A percentile compares a stretch with the other conserved stretches of the same genome.
Conservation (phyloP, 2,113 vertebrate genomes). For the Urocynchramus pylzowi region DNA sequence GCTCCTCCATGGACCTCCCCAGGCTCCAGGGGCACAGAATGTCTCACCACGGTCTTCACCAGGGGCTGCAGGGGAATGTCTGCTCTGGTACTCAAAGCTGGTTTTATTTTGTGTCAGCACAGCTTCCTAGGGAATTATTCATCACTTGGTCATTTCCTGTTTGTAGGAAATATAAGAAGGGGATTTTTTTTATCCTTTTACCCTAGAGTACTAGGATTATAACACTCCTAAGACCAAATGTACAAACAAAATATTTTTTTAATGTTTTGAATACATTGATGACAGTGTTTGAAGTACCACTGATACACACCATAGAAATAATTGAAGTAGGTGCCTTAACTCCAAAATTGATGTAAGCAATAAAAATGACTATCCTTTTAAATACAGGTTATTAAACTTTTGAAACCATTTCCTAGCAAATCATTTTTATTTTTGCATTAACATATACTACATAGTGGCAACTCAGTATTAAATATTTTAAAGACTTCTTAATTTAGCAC, state of each 20-base stretch:
- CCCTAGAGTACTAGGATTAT: neutral
- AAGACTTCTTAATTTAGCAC: conserved; percentile 41
- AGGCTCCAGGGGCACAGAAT: neutral
- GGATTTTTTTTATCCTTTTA: neutral
- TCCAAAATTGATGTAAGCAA: conserved; percentile 54
- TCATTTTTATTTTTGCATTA: conserved; percentile 69
- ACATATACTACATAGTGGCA: conserved; percentile 33
- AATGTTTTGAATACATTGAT: neutral
- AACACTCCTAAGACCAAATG: neutral
- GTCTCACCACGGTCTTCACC: neutral
- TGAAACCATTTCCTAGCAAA: conserved; percentile 61
- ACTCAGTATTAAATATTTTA: conserved; percentile 45
- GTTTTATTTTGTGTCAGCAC: neutral
- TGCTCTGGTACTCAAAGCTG: fast-evolving
- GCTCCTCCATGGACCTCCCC: neutral
- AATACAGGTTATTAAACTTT: conserved; percentile 66
- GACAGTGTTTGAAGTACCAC: conserved; percentile 11
- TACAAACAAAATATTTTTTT: neutral
- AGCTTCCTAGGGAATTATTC: neutral
- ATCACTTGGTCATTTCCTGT: neutral
- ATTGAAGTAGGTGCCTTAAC: neutral
- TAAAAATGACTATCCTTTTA: conserved; percentile 59
- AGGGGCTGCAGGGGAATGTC: neutral
- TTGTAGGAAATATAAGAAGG: neutral
- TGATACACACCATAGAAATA: neutral